Evolutionary conservation across 2,888 invertebrate species (phyloP).

Genomic region (Euplagia quadripunctaria): DNA sequence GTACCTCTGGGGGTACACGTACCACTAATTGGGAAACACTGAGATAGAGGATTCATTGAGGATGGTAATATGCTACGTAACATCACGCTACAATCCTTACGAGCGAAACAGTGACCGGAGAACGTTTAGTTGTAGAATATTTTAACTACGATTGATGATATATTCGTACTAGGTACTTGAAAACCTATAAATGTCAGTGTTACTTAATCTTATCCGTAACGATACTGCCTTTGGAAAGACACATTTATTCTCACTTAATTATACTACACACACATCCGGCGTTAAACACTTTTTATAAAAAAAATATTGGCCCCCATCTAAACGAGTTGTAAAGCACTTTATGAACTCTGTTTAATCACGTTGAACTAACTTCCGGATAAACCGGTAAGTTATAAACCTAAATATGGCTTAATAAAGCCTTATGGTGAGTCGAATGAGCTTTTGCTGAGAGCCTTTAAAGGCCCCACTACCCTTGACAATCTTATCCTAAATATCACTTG

Average conservation of each 20-base stretch:
- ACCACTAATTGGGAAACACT: no score
- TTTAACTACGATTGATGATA: no score
- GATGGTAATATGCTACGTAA: no score
- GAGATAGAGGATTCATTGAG: no score
- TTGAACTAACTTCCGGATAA: constrained; percentile 42
- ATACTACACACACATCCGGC: neutral
- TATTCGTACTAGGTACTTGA: no score
- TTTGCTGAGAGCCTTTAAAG: neutral
- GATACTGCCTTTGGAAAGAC: neutral
- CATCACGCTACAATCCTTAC: no score
- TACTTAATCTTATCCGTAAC: neutral
- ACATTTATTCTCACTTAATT: neutral
- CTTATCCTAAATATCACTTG: neutral
- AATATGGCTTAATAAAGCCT: neutral
- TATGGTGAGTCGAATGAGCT: neutral
- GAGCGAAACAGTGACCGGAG: no score
- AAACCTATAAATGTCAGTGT: neutral
- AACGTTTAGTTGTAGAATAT: no score
- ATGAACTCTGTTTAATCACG: constrained; percentile 12
- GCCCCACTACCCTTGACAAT: no score
- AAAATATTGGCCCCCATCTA: neutral
- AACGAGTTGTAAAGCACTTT: neutral
- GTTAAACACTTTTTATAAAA: neutral
- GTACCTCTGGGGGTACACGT: no score
- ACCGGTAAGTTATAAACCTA: constrained; percentile 23